Evolutionary conservation across 2,113 vertebrate species (phyloP).

Genomic region (Ammodytes marinus): DNA sequence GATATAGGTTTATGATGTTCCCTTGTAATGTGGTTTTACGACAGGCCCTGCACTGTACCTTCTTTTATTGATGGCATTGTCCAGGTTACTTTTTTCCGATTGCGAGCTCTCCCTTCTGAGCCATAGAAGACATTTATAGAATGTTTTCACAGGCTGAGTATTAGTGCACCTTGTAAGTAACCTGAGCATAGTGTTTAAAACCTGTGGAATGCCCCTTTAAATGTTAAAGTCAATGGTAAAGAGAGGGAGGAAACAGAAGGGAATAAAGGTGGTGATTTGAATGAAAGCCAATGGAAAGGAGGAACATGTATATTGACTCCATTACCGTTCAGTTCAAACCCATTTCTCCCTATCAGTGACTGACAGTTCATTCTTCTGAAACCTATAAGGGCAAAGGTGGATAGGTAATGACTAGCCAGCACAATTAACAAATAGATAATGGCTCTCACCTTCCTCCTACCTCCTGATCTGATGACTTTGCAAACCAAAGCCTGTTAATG

Average conservation of each 20-base stretch:
- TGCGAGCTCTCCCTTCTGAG: too few species aligned
- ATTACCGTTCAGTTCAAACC: conserved; percentile 54
- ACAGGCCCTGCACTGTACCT: too few species aligned
- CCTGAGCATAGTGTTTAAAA: neutral
- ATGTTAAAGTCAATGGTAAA: conserved; percentile 1
- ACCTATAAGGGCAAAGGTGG: conserved; percentile 76
- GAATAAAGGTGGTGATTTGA: conserved; percentile 8
- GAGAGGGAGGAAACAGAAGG: neutral
- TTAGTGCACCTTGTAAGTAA: too few species aligned
- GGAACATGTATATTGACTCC: conserved; percentile 33
- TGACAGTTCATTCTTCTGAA: conserved; percentile 59
- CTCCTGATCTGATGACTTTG: conserved; percentile 77
- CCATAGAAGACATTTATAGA: too few species aligned
- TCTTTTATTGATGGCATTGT: too few species aligned
- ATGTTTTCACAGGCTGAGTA: too few species aligned
- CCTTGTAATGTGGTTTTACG: too few species aligned
- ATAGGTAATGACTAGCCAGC: conserved; percentile 66
- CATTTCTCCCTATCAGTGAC: conserved; percentile 16
- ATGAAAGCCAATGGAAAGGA: conserved; percentile 9
- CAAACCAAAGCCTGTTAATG: conserved; percentile 73
- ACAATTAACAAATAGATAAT: conserved; percentile 80
- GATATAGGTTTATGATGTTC: too few species aligned
- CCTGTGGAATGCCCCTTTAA: neutral
- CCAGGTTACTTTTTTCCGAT: too few species aligned
- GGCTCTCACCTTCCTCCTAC: conserved; percentile 65